Percentiles rank a stretch among this genome's conserved stretches.
Conservation (phyloP, 2,797 vertebrate genomes). For the Falco berigora region DNA sequence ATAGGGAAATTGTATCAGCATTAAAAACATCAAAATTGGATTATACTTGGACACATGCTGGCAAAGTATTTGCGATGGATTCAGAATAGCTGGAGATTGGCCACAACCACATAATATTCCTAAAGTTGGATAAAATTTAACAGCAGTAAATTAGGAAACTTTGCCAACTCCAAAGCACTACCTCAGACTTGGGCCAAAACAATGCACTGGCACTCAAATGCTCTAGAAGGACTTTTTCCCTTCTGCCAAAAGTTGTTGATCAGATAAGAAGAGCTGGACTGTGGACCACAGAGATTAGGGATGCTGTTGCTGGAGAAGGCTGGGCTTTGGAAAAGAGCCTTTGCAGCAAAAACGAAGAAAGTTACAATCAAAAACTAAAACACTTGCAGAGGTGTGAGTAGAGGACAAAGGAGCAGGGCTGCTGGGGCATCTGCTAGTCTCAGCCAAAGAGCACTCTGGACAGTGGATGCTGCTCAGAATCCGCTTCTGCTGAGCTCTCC, state of each 20-base stretch:
- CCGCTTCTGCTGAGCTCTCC: not conserved
- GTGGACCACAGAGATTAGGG: not conserved
- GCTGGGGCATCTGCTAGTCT: not conserved
- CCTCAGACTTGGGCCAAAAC: not conserved
- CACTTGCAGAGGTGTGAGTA: not conserved
- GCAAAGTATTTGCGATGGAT: conserved; percentile 25
- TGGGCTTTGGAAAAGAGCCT: not conserved
- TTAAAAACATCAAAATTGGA: conserved; percentile 2
- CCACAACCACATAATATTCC: conserved; percentile 14
- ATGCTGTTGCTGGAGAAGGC: not conserved
- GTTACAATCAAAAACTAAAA: not conserved
- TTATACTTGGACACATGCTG: conserved; percentile 29
- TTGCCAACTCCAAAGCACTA: not conserved
- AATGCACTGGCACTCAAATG: not conserved
- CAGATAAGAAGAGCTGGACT: not conserved
- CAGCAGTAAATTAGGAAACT: conserved; percentile 15
- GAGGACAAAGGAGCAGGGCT: not conserved
- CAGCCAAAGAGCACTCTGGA: not conserved
- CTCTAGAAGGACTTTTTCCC: not conserved
- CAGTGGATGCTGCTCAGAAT: not conserved
- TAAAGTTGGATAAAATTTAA: conserved; percentile 35
- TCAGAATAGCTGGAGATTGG: conserved; percentile 9
- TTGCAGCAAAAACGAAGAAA: not conserved
- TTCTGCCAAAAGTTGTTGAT: not conserved
- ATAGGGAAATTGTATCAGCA: not conserved